These are phyloP conservation scores for Mesochorus sp. DNA, from an alignment of 2,888 invertebrate species.

Conservation along the genomic window DNA sequence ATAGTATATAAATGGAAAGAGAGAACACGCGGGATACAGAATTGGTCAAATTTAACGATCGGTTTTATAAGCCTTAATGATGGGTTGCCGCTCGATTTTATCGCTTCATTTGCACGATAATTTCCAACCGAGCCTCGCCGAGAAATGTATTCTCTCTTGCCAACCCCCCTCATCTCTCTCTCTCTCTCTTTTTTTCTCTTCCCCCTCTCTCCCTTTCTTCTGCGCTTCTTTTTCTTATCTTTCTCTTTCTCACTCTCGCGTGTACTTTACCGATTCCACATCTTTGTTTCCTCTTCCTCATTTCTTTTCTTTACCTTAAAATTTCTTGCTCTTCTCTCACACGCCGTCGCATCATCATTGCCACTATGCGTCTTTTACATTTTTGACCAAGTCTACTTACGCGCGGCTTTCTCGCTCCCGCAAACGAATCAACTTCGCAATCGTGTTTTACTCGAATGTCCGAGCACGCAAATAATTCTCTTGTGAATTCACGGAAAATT, in stretches of 20 bases:
- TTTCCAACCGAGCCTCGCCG: constrained; percentile 60
- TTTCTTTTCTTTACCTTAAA: too few species aligned
- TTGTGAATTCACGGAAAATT: too few species aligned
- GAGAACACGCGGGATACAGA: constrained; percentile 53
- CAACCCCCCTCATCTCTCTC: not conserved
- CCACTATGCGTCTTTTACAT: constrained; percentile 39
- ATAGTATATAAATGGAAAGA: constrained; percentile 16
- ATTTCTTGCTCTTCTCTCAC: constrained; percentile 21
- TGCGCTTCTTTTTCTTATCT: not conserved
- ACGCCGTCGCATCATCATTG: constrained; percentile 27
- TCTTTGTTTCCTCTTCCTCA: too few species aligned
- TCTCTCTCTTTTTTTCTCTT: constrained; percentile 15
- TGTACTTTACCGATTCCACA: too few species aligned
- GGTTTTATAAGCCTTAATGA: constrained; percentile 74
- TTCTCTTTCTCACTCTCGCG: constrained; percentile 21
- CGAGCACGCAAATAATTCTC: too few species aligned
- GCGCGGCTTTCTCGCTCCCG: too few species aligned
- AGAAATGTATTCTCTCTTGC: constrained; percentile 36
- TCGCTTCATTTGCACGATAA: constrained; percentile 75
- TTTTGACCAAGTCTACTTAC: constrained; percentile 24
- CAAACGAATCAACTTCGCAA: constrained; percentile 7
- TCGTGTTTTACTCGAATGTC: constrained; percentile 14
- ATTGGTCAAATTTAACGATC: constrained; percentile 72
- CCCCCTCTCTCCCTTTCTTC: constrained; percentile 5
- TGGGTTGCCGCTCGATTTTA: constrained; percentile 68